Percentiles rank a stretch among this genome's conserved stretches.
These are phyloP conservation scores for Tychaedon coryphoeus DNA, from an alignment of 2,113 vertebrate species.

Conservation along the genomic window DNA sequence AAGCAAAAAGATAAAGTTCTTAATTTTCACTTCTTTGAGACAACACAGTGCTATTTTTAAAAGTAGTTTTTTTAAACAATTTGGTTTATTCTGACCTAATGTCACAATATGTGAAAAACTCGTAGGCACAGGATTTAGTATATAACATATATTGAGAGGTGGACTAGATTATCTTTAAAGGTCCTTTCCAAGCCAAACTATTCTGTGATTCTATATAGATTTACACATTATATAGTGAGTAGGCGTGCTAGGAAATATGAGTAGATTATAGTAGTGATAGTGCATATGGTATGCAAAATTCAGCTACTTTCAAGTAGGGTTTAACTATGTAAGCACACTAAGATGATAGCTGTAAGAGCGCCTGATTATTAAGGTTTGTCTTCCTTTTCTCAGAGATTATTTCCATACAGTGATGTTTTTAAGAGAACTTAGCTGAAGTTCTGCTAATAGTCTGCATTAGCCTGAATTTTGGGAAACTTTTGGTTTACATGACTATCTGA, in stretches of 20 bases:
- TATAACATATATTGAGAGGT: not conserved
- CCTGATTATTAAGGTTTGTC: not conserved
- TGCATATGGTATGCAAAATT: not conserved
- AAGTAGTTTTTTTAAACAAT: not conserved
- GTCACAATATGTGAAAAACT: not conserved
- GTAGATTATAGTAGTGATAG: not conserved
- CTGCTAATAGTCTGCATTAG: not conserved
- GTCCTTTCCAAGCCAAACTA: not conserved
- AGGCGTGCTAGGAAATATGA: not conserved
- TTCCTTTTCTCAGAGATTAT: not conserved
- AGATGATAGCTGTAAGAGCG: not conserved
- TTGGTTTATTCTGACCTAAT: not conserved
- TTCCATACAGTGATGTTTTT: not conserved
- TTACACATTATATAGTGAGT: not conserved
- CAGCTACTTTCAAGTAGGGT: not conserved
- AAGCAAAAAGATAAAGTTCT: not conserved
- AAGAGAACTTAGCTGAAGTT: not conserved
- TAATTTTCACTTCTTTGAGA: not conserved
- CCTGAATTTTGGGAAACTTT: not conserved
- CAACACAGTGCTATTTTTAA: not conserved
- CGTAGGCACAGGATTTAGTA: not conserved
- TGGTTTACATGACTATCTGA: not conserved
- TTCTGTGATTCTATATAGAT: not conserved
- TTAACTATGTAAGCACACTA: not conserved
- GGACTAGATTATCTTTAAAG: not conserved